Conservation (phyloP, 1,140 invertebrate genomes). For the Zeugodacus cucurbitae region DNA sequence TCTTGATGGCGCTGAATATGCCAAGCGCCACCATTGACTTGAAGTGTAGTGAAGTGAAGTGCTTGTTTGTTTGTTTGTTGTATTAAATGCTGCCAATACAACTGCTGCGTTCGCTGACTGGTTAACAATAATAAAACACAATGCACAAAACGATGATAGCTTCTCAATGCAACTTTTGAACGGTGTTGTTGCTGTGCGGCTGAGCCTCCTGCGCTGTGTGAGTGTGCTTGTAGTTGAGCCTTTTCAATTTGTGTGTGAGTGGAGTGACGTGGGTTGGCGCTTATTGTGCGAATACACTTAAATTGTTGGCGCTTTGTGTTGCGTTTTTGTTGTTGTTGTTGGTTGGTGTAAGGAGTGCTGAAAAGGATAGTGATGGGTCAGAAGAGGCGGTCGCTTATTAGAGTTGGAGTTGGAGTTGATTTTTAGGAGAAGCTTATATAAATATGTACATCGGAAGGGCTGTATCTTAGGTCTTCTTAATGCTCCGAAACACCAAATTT, state of each 20-base stretch:
- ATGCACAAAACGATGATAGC: slow-evolving; percentile 28
- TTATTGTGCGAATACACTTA: background rate
- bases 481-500: too few species aligned
- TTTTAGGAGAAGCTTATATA: too few species aligned
- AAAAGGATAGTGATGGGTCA: background rate
- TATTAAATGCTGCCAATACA: background rate
- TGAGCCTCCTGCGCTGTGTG: too few species aligned
- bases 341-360: background rate
- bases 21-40: background rate
- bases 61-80: background rate
- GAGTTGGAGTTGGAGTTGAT: background rate
- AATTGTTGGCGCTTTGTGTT: background rate
- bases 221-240: background rate
- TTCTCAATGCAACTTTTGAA: background rate
- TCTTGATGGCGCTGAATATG: background rate
- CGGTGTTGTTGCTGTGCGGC: background rate
- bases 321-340: too few species aligned
- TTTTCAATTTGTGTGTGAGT: background rate
- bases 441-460: too few species aligned
- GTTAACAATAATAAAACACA: slow-evolving; percentile 18
- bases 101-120: slow-evolving; percentile 20
- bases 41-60: background rate
- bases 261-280: background rate
- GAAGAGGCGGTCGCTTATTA: background rate
- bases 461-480: too few species aligned